Conservation (phyloP, 2,113 vertebrate species). For the Motacilla tschutschensis region DNA sequence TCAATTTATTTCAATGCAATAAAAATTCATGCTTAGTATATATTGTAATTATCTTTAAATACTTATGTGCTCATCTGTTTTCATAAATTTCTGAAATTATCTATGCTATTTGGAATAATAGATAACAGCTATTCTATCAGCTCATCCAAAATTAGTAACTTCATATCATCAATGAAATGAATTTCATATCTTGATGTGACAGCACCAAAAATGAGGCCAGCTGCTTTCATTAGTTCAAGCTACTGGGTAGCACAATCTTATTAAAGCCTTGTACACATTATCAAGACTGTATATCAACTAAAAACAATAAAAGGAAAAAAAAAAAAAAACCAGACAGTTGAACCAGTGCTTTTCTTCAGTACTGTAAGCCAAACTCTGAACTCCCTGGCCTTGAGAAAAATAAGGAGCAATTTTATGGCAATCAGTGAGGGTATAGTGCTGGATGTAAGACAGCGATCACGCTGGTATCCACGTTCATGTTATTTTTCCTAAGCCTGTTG, state of each 20-base stretch:
- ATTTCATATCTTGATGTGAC: slow-evolving; percentile 18
- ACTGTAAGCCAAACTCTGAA: neutral
- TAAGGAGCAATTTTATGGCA: neutral
- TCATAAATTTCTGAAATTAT: neutral
- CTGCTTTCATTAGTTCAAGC: slow-evolving; percentile 10
- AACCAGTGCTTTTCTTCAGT: neutral
- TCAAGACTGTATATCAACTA: neutral
- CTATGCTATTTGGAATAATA: neutral
- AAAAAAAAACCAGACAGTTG: neutral
- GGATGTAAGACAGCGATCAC: neutral
- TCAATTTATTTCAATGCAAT: neutral
- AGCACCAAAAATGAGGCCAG: neutral
- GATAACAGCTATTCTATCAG: slow-evolving; percentile 2
- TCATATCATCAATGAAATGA: neutral
- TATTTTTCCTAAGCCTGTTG: slow-evolving; percentile 23
- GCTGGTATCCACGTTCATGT: neutral
- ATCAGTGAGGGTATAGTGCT: neutral
- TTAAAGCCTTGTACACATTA: neutral
- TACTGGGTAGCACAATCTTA: neutral
- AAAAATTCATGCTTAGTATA: neutral
- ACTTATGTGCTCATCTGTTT: neutral
- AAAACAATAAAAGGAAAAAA: neutral
- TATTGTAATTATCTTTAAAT: neutral
- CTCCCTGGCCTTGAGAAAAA: neutral
- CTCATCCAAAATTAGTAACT: slow-evolving; percentile 8